Evolutionary conservation across 1,140 invertebrate genomes (phyloP).

Genomic region (Trichonephila clavata): DNA sequence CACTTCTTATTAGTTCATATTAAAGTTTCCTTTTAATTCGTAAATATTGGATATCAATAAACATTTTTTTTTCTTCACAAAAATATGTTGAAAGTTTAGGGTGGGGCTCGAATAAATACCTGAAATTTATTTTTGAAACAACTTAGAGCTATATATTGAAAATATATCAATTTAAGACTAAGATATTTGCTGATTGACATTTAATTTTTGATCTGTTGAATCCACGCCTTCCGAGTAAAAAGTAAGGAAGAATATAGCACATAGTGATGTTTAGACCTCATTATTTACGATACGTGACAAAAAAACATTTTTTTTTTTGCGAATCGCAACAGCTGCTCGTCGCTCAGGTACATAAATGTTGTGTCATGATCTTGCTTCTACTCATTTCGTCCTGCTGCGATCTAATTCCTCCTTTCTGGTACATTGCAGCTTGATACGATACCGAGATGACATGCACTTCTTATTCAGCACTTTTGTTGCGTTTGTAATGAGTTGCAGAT

Average conservation of each 20-base stretch:
- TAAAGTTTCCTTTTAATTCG: too few species aligned
- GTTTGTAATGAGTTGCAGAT: background rate
- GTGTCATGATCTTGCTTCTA: constrained; percentile 6
- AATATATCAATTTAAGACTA: too few species aligned
- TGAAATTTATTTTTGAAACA: too few species aligned
- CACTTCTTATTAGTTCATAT: too few species aligned
- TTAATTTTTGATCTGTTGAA: too few species aligned
- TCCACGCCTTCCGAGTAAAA: too few species aligned
- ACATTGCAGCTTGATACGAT: background rate
- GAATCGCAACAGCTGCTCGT: constrained; percentile 31
- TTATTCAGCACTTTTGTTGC: constrained; percentile 11
- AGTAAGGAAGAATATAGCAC: background rate
- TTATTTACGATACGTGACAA: background rate
- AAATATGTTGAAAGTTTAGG: too few species aligned
- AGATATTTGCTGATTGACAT: too few species aligned
- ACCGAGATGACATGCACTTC: constrained; percentile 37
- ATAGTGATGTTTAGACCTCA: background rate
- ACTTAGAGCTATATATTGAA: too few species aligned
- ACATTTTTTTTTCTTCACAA: too few species aligned
- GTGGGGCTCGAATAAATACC: too few species aligned
- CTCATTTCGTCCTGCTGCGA: constrained; percentile 17
- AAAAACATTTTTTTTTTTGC: background rate
- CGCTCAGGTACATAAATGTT: background rate
- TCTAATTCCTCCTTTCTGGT: background rate
- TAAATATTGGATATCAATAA: too few species aligned